Conservation (phyloP, 2,113 vertebrate species). For the Mormoops blainvillei region DNA sequence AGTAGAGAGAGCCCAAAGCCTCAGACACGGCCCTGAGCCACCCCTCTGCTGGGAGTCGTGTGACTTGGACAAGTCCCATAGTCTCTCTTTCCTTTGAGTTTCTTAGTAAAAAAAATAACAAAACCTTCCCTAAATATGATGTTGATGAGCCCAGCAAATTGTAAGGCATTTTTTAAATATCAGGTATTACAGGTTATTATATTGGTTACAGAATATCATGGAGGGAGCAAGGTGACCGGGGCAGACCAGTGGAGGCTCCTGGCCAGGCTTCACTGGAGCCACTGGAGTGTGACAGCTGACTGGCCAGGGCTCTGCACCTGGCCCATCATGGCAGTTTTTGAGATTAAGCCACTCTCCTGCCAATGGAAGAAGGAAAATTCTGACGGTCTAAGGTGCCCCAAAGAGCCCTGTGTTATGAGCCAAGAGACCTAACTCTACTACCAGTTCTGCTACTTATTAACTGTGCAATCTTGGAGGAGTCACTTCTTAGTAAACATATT, state of each 20-base stretch:
- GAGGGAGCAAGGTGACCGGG: not conserved
- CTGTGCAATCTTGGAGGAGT: not conserved
- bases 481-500: not conserved
- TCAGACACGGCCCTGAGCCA: not conserved
- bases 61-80: not conserved
- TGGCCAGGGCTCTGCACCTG: not conserved
- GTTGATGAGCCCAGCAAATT: not conserved
- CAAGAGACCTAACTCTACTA: not conserved
- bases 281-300: not conserved
- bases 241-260: not conserved
- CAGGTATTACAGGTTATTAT: not conserved
- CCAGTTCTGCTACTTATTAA: not conserved
- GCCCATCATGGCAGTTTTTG: not conserved
- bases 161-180: not conserved
- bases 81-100: not conserved
- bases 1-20: not conserved
- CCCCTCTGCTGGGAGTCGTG: not conserved
- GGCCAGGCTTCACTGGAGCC: not conserved
- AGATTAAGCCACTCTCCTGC: not conserved
- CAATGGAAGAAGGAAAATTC: not conserved
- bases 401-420: not conserved
- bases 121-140: not conserved
- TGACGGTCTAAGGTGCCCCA: not conserved
- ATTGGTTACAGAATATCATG: not conserved
- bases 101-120: not conserved